These are phyloP conservation scores for Ceyx erithaca DNA, from an alignment of 2,797 vertebrate species.

Conservation along the genomic window DNA sequence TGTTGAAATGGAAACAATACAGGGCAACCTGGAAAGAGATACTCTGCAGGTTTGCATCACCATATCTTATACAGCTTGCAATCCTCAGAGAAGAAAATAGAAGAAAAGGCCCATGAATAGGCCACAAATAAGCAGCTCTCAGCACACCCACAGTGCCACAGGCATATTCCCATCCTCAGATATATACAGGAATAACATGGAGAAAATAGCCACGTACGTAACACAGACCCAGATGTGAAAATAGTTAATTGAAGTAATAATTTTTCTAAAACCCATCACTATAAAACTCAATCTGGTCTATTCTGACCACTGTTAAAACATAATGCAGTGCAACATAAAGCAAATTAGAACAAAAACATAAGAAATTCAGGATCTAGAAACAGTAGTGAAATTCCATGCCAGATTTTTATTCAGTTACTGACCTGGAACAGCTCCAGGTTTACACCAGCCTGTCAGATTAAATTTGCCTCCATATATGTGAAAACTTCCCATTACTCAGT, in stretches of 20 bases:
- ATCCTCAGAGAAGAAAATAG: not conserved
- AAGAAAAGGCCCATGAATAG: not conserved
- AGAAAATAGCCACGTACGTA: not conserved
- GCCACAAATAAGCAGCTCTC: not conserved
- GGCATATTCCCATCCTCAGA: not conserved
- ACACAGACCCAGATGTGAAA: conserved; percentile 56
- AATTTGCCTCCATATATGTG: not conserved
- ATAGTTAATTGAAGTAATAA: not conserved
- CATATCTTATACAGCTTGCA: not conserved
- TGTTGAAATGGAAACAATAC: not conserved
- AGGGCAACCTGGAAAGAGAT: not conserved
- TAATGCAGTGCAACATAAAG: conserved; percentile 28
- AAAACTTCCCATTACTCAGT: not conserved
- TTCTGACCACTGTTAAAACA: conserved; percentile 4
- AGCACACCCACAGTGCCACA: fast-evolving
- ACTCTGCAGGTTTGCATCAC: not conserved
- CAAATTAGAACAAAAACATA: not conserved
- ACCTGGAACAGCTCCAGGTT: not conserved
- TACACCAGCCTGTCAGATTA: conserved; percentile 20
- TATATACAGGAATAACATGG: not conserved
- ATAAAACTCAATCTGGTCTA: conserved; percentile 29
- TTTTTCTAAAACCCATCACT: conserved; percentile 43
- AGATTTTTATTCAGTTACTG: conserved; percentile 24
- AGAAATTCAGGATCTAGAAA: conserved; percentile 7
- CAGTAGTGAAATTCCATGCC: not conserved